Base-by-base conservation (phyloP, 1,140 invertebrate species). In the Macrobrachium rosenbergii region DNA sequence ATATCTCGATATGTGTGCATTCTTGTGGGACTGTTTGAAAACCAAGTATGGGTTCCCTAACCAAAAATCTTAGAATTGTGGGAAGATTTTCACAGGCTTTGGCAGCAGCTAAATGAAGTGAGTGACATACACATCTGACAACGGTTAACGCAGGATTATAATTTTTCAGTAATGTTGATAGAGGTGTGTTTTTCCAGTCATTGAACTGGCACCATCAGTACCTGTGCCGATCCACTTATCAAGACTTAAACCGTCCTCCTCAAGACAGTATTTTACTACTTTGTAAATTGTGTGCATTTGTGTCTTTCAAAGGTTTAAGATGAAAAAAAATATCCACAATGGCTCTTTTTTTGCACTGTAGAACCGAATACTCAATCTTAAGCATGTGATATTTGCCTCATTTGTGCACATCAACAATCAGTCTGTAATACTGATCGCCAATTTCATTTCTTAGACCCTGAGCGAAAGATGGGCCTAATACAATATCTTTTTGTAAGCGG, bases 401-500 rank as follows among this genome's bases (percentile, higher is more conserved):
- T 7, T 78, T 23, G 21, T 81, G 62, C 78, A n/a, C 58, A 62
- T 81, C 78, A 52, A 81, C 59, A 60, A 60, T 64, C 12, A 81
- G 43, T 5, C 78, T 81, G 78, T 81, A 62, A 60, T 81, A 60
- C 59, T 81, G 78, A 23, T 81, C 78, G 5, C 78, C 78, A 60
- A 23, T 59, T 60, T 81, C 62, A 60, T n/a, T n/a, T n/a, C 78
- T 81, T 43, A 81, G 17, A 0, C 43, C 6, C 58, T 59, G 37
- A 7, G 5, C 5, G 45, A 8, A 78, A 37, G 37, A 78, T 52
- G 80, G 62, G 93, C 88, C 88, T 94, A 94, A 14, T 91, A 93
- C n/a, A n/a, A n/a, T 62, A 90, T 90, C 83, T 94, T 93, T 89
- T 93, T 93, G 72, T 92, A 91, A 28, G 85, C 90, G 87, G 94